A percentile compares a stretch with the other conserved stretches of the same genome.
Evolutionary conservation across 2,113 vertebrate species (phyloP).

Genomic region (Gymnogyps californianus): DNA sequence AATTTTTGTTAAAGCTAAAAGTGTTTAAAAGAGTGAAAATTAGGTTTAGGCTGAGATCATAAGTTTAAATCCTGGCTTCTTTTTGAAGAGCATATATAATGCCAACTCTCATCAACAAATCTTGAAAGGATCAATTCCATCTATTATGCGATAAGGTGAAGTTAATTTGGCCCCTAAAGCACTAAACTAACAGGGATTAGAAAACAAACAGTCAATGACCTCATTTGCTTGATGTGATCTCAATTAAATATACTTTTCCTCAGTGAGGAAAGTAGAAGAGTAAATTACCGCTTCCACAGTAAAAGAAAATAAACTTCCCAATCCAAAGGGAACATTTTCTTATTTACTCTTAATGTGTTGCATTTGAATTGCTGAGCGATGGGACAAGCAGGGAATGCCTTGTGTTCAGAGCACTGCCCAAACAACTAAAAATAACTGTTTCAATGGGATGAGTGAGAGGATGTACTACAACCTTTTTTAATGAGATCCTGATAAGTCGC

Average conservation of each 20-base stretch:
- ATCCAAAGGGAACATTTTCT: neutral
- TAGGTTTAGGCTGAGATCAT: slow-evolving; percentile 26
- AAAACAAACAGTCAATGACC: slow-evolving; percentile 54
- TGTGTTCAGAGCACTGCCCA: neutral
- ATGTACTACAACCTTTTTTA: slow-evolving; percentile 47
- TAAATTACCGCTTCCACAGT: neutral
- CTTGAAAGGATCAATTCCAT: slow-evolving; percentile 43
- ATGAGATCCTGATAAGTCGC: slow-evolving; percentile 60
- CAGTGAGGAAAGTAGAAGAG: neutral
- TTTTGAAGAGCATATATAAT: neutral
- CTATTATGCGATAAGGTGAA: slow-evolving; percentile 28
- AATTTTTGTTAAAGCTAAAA: neutral
- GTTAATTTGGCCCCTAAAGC: slow-evolving; percentile 39
- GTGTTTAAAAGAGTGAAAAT: slow-evolving; percentile 4
- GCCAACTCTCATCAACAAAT: neutral
- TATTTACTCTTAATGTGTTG: neutral
- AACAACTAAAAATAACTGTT: neutral
- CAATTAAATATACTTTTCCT: slow-evolving; percentile 42
- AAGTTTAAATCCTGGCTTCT: slow-evolving; percentile 11
- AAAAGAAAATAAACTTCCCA: slow-evolving; percentile 52
- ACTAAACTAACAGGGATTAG: slow-evolving; percentile 39
- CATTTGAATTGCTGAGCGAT: neutral
- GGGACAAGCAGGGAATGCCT: neutral
- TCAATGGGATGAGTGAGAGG: neutral
- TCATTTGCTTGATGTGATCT: slow-evolving; percentile 56